A percentile compares a stretch with the other conserved stretches of the same genome.
phyloP scores from a whole-genome alignment of 2,797 vertebrate species.

The Alfaro cultratus region DNA sequence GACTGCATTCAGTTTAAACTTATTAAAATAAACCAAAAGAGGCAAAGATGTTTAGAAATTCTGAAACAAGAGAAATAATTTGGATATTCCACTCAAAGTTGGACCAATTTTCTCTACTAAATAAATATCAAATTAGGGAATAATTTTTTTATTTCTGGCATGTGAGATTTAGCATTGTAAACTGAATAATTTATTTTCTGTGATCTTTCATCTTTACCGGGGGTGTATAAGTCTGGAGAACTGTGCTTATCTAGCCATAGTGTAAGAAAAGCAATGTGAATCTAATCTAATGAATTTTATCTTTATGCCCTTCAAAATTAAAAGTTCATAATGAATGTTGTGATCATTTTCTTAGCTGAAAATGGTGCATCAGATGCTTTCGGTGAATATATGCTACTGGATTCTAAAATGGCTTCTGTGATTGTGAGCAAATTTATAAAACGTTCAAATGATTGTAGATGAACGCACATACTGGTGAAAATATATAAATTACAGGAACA shows the following conservation, averaged over 20 bases:
- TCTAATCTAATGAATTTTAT: neutral
- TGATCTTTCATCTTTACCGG: neutral
- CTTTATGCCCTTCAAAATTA: neutral
- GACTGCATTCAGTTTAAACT: conserved; percentile 15
- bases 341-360: neutral
- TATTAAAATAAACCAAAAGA: conserved; percentile 13
- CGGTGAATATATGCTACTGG: neutral
- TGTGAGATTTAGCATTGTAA: neutral
- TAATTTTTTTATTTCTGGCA: neutral
- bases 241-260: neutral
- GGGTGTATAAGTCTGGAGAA: neutral
- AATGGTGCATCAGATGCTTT: neutral
- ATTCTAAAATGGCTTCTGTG: neutral
- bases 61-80: conserved; percentile 23
- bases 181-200: neutral
- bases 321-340: neutral
- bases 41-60: conserved; percentile 28
- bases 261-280: neutral
- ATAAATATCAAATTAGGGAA: neutral
- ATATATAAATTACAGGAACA: neutral
- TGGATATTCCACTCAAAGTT: conserved; percentile 23
- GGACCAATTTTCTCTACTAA: conserved; percentile 12
- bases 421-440: neutral
- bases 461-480: neutral
- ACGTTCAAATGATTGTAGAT: neutral